These are phyloP conservation scores for Pseudolaguvia tuberculata DNA, from an alignment of 2,113 vertebrate genomes.

Conservation along the genomic window DNA sequence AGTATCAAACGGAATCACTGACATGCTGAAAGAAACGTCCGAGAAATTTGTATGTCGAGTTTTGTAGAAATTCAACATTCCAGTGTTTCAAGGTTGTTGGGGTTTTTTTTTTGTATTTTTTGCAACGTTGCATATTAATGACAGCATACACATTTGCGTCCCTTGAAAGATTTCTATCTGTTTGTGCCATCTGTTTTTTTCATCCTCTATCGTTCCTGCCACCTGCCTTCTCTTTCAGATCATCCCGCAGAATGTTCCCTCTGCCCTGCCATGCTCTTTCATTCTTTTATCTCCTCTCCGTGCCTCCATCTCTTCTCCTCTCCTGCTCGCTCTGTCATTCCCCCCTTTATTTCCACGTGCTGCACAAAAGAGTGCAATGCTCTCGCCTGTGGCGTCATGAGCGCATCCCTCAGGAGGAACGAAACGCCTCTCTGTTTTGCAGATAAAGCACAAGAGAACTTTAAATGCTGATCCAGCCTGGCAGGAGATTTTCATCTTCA, in stretches of 20 bases:
- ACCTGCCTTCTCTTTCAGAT: conserved; percentile 3
- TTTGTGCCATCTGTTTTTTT: conserved; percentile 7
- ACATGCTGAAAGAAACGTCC: too few relatives aligned
- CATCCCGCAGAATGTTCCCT: background rate
- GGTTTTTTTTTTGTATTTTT: background rate
- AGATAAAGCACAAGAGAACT: conserved; percentile 54
- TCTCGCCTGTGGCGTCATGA: conserved; percentile 65
- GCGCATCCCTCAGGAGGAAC: conserved; percentile 64
- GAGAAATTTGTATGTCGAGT: too few relatives aligned
- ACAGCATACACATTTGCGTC: background rate
- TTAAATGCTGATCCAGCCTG: conserved; percentile 65
- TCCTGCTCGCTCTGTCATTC: conserved; percentile 44
- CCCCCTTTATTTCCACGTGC: conserved; percentile 48
- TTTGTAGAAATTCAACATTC: too few relatives aligned
- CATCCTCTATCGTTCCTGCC: conserved; percentile 15
- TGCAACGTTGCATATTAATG: background rate
- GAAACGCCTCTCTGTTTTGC: conserved; percentile 32
- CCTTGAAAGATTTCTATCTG: background rate
- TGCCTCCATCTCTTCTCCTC: conserved; percentile 12
- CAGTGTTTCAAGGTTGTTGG: background rate
- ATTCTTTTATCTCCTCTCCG: conserved; percentile 40
- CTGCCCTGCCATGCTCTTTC: background rate
- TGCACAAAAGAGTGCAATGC: conserved; percentile 63
- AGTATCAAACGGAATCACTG: too few relatives aligned
- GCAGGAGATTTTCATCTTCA: conserved; percentile 61